These are phyloP conservation scores for Danio tinwini DNA, from an alignment of 2,797 vertebrate genomes.

Conservation along the genomic window DNA sequence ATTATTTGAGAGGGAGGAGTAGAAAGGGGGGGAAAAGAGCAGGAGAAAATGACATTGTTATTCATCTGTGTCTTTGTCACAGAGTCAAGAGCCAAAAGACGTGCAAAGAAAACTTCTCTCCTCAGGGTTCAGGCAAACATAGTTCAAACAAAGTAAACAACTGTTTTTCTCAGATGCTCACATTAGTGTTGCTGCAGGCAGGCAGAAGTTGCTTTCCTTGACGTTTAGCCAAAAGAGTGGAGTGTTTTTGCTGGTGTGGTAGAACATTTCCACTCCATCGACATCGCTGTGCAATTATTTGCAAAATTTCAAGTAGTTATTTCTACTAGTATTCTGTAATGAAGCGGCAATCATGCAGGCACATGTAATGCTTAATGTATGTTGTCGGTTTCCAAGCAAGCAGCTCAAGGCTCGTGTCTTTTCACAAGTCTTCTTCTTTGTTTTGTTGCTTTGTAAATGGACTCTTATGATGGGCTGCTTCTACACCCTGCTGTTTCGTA, in stretches of 20 bases:
- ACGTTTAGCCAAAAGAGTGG: conserved; percentile 68
- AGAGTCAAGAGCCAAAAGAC: conserved; percentile 79
- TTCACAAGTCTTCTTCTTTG: neutral
- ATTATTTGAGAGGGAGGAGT: conserved; percentile 83
- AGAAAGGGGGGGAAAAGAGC: conserved; percentile 56
- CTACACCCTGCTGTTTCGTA: neutral
- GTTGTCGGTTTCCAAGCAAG: neutral
- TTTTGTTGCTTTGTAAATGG: conserved; percentile 25
- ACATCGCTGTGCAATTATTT: conserved; percentile 67
- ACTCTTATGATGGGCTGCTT: conserved; percentile 10
- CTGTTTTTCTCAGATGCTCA: conserved; percentile 90
- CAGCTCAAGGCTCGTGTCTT: neutral
- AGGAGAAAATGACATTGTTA: conserved; percentile 82
- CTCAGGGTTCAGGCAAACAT: conserved; percentile 82
- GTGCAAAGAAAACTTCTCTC: conserved; percentile 83
- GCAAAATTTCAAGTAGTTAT: conserved; percentile 62
- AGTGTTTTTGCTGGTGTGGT: conserved; percentile 64
- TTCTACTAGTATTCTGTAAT: conserved; percentile 62
- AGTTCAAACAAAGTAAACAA: conserved; percentile 94
- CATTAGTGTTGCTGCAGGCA: conserved; percentile 91
- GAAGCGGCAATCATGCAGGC: neutral
- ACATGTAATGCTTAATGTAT: conserved; percentile 10
- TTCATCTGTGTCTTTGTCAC: conserved; percentile 85
- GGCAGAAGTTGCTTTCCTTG: conserved; percentile 83
- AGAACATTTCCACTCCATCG: conserved; percentile 62